Evolutionary conservation across 1,140 invertebrate genomes (phyloP).

Genomic region (Drosophila aff.): DNA sequence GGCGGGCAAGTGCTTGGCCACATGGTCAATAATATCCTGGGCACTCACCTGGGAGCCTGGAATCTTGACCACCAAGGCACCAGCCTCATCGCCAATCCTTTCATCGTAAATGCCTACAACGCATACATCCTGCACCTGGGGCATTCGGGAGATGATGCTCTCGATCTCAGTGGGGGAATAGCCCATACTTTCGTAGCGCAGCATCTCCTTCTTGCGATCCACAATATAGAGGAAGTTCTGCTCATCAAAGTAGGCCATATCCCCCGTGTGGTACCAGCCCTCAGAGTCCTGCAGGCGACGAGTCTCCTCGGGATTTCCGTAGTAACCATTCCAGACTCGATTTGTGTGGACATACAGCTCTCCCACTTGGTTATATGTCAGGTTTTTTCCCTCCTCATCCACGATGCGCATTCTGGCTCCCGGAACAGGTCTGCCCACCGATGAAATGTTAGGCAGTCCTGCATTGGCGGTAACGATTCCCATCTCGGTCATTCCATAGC

Average conservation of each 20-base stretch:
- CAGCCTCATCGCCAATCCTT: constrained; percentile 59
- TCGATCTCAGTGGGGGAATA: constrained; percentile 81
- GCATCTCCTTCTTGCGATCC: constrained; percentile 92
- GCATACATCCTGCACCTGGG: constrained; percentile 67
- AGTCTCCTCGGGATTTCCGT: constrained; percentile 87
- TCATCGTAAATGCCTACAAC: constrained; percentile 75
- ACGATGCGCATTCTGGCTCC: constrained; percentile 64
- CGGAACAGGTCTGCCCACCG: constrained; percentile 57
- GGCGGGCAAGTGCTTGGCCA: constrained; percentile 77
- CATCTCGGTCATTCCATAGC: constrained; percentile 68
- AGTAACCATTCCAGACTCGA: constrained; percentile 84
- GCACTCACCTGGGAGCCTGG: constrained; percentile 42
- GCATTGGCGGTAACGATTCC: constrained; percentile 60
- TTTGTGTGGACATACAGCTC: constrained; percentile 83
- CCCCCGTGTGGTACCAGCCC: constrained; percentile 92
- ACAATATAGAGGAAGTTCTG: constrained; percentile 89
- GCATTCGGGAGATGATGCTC: constrained; percentile 44
- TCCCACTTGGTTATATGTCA: constrained; percentile 76
- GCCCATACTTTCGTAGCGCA: constrained; percentile 88
- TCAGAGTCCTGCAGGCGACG: constrained; percentile 86
- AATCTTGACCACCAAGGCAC: constrained; percentile 61
- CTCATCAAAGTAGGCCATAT: constrained; percentile 89
- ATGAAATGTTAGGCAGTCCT: constrained; percentile 40
- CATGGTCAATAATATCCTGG: constrained; percentile 63
- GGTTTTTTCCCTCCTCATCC: constrained; percentile 69